Evolutionary conservation across 2,797 vertebrate genomes (phyloP).

Genomic region (Agapornis canus): DNA sequence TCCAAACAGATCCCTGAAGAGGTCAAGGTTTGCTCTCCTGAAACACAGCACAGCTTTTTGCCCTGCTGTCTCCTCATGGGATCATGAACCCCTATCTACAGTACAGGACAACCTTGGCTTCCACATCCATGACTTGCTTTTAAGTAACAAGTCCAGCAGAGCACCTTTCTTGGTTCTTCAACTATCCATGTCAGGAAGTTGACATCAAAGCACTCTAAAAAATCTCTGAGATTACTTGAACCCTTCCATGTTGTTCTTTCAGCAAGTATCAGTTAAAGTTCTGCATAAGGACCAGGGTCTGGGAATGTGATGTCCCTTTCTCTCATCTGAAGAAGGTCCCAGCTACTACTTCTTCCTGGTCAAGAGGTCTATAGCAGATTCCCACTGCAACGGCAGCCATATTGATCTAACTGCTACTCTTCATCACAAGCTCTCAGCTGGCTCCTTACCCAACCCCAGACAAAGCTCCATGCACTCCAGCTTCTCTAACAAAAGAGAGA

Average conservation of each 20-base stretch:
- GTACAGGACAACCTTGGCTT: not conserved
- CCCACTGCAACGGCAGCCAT: not conserved
- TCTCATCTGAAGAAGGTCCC: not conserved
- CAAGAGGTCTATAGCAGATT: not conserved
- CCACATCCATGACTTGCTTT: not conserved
- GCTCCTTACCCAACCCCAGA: fast-evolving
- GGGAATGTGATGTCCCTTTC: not conserved
- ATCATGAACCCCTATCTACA: not conserved
- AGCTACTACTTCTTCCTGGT: not conserved
- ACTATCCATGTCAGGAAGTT: not conserved
- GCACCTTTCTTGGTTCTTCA: not conserved
- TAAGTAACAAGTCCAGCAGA: not conserved
- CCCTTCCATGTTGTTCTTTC: not conserved
- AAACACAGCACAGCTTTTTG: not conserved
- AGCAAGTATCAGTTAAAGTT: not conserved
- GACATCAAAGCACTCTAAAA: not conserved
- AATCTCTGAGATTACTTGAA: not conserved
- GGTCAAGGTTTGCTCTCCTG: not conserved
- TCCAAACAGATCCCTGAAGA: not conserved
- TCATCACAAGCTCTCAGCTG: not conserved
- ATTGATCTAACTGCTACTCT: not conserved
- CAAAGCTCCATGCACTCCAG: not conserved
- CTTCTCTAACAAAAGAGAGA: not conserved
- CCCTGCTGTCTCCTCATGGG: no score
- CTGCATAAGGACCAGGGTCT: not conserved